phyloP scores from a whole-genome alignment of 2,888 invertebrate species.

The Anthophora plumipes region DNA sequence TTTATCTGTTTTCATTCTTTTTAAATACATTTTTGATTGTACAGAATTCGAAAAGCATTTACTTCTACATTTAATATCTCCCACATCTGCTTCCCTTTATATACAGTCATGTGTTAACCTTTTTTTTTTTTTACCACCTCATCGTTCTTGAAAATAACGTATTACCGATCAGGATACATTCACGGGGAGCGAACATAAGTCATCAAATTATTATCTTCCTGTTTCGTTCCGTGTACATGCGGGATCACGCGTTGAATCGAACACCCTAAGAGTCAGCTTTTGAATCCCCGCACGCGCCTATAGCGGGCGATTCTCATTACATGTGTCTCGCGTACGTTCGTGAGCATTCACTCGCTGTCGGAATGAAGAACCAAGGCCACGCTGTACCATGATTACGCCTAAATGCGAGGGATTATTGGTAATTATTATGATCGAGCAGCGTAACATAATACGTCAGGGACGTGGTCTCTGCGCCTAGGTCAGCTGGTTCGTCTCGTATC shows the following conservation, averaged over 20 bases:
- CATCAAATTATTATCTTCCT: conserved; percentile 40
- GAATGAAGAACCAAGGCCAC: conserved; percentile 61
- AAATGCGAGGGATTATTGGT: conserved; percentile 76
- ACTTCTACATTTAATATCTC: no score
- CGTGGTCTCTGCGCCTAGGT: not conserved
- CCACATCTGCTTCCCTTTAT: no score
- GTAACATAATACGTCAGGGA: conserved; percentile 55
- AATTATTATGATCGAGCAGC: conserved; percentile 75
- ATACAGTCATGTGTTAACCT: no score
- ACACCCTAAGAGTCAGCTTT: conserved; percentile 30
- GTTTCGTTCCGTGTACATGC: conserved; percentile 7
- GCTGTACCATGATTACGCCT: conserved; percentile 70
- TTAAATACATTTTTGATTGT: no score
- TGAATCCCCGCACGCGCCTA: conserved; percentile 18
- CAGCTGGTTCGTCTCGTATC: not conserved
- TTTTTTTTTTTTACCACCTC: conserved; percentile 31
- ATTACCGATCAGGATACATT: not conserved
- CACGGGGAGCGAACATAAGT: conserved; percentile 5
- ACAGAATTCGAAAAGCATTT: no score
- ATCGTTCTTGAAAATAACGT: conserved; percentile 15
- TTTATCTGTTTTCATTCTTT: no score
- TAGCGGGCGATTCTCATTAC: conserved; percentile 28
- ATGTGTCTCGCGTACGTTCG: conserved; percentile 15
- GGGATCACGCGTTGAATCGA: conserved; percentile 40
- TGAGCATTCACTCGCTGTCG: conserved; percentile 40